phyloP scores from a whole-genome alignment of 2,113 vertebrate genomes.

The Callaeas wilsoni region DNA sequence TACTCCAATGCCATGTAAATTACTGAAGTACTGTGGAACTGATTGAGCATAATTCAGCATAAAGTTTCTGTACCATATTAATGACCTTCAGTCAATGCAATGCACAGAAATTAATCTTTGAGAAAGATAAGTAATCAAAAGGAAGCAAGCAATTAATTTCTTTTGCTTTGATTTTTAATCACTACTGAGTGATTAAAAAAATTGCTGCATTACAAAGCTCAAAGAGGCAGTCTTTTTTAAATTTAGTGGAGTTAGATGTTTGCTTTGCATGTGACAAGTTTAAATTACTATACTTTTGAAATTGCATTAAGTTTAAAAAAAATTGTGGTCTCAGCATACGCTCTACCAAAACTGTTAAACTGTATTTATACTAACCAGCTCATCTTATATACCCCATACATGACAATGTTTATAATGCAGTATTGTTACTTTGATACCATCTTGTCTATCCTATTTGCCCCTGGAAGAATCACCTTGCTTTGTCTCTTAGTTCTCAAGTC shows the following conservation, averaged over 20 bases:
- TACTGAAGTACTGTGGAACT: background rate
- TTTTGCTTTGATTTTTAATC: conserved; percentile 11
- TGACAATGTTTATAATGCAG: background rate
- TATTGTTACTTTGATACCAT: background rate
- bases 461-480: background rate
- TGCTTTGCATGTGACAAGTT: background rate
- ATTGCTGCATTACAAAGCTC: background rate
- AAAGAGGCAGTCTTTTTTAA: background rate
- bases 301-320: background rate
- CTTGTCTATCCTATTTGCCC: background rate
- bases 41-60: background rate
- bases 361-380: background rate
- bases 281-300: background rate
- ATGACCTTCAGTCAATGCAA: background rate
- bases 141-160: background rate
- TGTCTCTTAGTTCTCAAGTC: background rate
- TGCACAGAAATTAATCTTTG: background rate
- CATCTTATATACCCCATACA: background rate
- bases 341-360: background rate
- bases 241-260: background rate
- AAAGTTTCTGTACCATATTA: background rate
- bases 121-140: background rate
- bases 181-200: background rate
- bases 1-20: background rate
- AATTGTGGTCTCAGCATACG: background rate